Evolutionary conservation across 2,797 vertebrate species (phyloP).

Genomic region (Cyprinella venusta): DNA sequence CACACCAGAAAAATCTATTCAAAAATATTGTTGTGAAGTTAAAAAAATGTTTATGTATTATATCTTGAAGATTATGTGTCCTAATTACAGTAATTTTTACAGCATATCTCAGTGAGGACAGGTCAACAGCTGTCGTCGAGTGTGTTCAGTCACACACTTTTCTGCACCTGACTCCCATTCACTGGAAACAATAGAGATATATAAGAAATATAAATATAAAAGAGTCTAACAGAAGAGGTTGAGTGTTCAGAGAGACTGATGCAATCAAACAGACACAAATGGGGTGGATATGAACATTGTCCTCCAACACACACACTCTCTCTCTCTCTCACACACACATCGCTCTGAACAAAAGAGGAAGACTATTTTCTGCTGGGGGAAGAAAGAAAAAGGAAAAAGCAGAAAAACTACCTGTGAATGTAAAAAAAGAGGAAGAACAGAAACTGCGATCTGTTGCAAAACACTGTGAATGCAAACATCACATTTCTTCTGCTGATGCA

Average conservation of each 20-base stretch:
- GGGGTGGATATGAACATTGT: not conserved
- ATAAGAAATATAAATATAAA: too few species aligned
- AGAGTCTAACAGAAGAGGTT: not conserved
- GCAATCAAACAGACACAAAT: not conserved
- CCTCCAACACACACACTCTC: too few species aligned
- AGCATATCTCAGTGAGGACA: too few species aligned
- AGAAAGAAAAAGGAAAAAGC: not conserved
- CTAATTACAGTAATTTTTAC: not conserved
- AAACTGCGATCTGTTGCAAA: conserved; percentile 63
- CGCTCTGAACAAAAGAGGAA: conserved; percentile 33
- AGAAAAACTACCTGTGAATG: conserved; percentile 45
- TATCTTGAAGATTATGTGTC: too few species aligned
- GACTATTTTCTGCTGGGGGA: not conserved
- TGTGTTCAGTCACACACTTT: too few species aligned
- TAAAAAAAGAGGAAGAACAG: conserved; percentile 58
- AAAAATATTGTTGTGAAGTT: too few species aligned
- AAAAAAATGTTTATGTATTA: too few species aligned
- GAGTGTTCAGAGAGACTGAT: not conserved
- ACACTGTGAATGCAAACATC: conserved; percentile 62
- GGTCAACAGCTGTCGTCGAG: too few species aligned
- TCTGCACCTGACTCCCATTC: too few species aligned
- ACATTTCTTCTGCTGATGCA: conserved; percentile 58
- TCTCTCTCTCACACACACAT: not conserved
- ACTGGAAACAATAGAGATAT: too few species aligned
- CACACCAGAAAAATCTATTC: too few species aligned